These are phyloP conservation scores for Rhadina sibilatrix DNA, from an alignment of 2,113 vertebrate genomes.

Conservation along the genomic window DNA sequence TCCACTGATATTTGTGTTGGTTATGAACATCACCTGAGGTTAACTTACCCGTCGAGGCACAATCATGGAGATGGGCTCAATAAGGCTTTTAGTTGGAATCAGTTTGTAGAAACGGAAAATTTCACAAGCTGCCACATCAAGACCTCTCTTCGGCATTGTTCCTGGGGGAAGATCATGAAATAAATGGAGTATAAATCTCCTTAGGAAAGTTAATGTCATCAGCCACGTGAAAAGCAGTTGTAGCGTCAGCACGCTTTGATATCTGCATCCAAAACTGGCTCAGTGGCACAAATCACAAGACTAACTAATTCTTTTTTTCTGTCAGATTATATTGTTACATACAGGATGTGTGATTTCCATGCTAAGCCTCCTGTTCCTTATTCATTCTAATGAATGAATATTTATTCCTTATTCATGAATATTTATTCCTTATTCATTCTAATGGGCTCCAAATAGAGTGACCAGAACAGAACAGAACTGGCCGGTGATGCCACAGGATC, in stretches of 20 bases:
- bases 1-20: neutral
- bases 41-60: conserved; percentile 88
- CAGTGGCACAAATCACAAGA: neutral
- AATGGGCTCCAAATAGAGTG: neutral
- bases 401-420: no score
- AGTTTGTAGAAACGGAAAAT: conserved; percentile 96
- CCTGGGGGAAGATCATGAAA: conserved; percentile 65
- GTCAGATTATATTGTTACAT: neutral
- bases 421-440: neutral
- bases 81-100: conserved; percentile 86
- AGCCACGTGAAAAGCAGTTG: neutral
- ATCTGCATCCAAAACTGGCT: neutral
- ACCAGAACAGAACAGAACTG: neutral
- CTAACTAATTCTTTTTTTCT: neutral
- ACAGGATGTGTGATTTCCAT: neutral
- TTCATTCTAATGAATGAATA: neutral
- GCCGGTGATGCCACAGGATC: neutral
- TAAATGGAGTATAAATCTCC: neutral
- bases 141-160: conserved; percentile 91
- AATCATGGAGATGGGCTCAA: conserved; percentile 93
- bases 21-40: neutral
- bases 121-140: conserved; percentile 89
- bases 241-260: neutral
- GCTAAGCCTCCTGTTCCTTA: neutral
- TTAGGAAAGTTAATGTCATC: neutral